These are phyloP conservation scores for Enteromius unitaeniatus DNA, from an alignment of 2,797 vertebrate species.

Conservation along the genomic window DNA sequence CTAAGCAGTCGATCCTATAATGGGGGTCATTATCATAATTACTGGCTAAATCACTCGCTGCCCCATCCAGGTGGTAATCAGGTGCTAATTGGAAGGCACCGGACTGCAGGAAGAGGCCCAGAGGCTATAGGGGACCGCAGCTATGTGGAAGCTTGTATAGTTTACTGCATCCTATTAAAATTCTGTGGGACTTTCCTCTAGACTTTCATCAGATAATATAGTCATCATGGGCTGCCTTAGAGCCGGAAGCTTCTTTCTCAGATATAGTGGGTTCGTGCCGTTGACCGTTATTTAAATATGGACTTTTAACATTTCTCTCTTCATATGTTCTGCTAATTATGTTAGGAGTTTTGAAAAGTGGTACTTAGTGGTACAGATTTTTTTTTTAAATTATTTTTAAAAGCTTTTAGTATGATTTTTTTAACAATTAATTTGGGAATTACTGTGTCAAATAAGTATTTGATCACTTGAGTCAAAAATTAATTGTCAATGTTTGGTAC, in stretches of 20 bases:
- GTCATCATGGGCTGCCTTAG: background rate
- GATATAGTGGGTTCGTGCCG: background rate
- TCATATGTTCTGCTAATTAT: background rate
- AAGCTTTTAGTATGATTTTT: too few species aligned
- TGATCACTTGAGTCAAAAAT: too few species aligned
- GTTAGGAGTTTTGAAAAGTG: background rate
- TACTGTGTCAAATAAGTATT: too few species aligned
- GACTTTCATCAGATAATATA: conserved; percentile 15
- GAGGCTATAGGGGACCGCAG: conserved; percentile 39
- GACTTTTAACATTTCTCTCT: background rate
- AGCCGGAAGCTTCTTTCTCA: background rate
- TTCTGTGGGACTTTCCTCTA: conserved; percentile 30
- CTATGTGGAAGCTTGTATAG: conserved; percentile 38
- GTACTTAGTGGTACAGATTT: too few species aligned
- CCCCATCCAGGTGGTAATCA: conserved; percentile 62
- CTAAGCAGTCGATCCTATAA: conserved; percentile 64
- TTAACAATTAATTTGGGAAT: too few species aligned
- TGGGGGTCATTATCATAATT: conserved; percentile 61
- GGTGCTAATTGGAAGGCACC: conserved; percentile 66
- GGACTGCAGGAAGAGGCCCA: conserved; percentile 33
- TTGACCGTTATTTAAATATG: background rate
- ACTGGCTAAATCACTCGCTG: conserved; percentile 60
- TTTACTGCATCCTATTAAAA: conserved; percentile 29
- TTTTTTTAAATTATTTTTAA: too few species aligned
- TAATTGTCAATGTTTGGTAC: too few species aligned